Evolutionary conservation across 2,888 invertebrate species (phyloP), one percentile per base, ranked within the genome.

Genomic region (Hydrotaea cyrtoneurina): DNA sequence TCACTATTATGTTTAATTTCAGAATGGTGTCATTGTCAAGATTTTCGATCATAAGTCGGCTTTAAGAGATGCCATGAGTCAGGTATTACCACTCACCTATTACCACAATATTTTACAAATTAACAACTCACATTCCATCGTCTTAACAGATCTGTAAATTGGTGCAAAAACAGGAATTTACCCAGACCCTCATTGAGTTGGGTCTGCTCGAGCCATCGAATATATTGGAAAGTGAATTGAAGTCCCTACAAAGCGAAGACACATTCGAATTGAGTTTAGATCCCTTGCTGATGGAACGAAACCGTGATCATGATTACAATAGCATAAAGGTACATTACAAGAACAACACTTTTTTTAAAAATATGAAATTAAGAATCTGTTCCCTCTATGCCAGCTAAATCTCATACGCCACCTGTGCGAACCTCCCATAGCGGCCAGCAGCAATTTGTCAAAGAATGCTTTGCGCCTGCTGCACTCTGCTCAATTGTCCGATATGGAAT

Each of bases 401-500:
- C 91, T 95, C 81, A 93, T 94, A 62, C 94, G 94, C 88, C 94
- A 94, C 57, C 89, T 95, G n/a, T 95, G 94, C 90, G 93, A 94
- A 82, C 93, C 95, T 57, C 95, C 94, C 8, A 91, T 92, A 80
- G 93, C 94, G 2, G 92, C 92, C 80, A 93, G 94, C 71, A 95
- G 95, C 89, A 91, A 90, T 72, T 91, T 95, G 74, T 94, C 95
- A 0, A 93, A 93, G 88, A 93, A 93, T 87, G 94, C 94, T n/a
- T 91, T 94, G 26, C 93, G 94, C 77, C 89, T 95, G 43, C 92
- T 95, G 55, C 93, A 93, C 87, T 93, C 93, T 11, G 93, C 93
- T 21, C 91, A 92, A 73, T 92, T 93, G 84, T 93, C 95, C 5
- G 95, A 95, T 90, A 95, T 95, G 95, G 93, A 94, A 88, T 95